Conservation (phyloP, 2,888 invertebrate species). For the Callinectes sapidus region DNA sequence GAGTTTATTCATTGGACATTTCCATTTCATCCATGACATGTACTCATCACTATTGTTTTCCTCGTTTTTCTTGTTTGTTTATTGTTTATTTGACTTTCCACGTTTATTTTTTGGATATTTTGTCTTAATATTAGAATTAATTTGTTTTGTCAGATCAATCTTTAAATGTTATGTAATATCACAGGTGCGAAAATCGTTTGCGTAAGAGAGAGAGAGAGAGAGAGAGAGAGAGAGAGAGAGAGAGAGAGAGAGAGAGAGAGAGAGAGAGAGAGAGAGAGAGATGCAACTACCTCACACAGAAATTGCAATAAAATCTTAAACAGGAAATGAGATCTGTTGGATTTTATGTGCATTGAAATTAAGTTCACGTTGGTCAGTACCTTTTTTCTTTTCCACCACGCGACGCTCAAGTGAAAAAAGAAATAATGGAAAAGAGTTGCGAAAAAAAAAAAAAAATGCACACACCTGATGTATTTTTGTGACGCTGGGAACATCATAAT, state of each 20-base stretch:
- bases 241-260: conserved; percentile 1
- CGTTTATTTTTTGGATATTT: neutral
- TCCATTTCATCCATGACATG: neutral
- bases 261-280: conserved; percentile 1
- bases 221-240: neutral
- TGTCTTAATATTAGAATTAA: neutral
- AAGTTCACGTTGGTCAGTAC: neutral
- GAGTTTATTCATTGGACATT: neutral
- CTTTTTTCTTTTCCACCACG: neutral
- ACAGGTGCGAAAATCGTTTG: neutral
- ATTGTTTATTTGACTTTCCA: neutral
- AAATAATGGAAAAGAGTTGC: neutral
- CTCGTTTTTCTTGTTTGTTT: neutral
- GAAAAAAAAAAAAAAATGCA: neutral
- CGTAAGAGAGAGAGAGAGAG: neutral
- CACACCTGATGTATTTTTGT: neutral
- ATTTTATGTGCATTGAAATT: neutral
- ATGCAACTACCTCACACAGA: neutral
- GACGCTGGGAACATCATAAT: neutral
- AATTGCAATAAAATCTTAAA: neutral
- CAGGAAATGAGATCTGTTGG: neutral
- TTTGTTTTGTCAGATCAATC: neutral
- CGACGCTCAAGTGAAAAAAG: neutral
- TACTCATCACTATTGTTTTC: neutral
- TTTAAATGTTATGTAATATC: neutral